Conservation (phyloP, 2,113 vertebrate genomes). For the Pteropus alecto region DNA sequence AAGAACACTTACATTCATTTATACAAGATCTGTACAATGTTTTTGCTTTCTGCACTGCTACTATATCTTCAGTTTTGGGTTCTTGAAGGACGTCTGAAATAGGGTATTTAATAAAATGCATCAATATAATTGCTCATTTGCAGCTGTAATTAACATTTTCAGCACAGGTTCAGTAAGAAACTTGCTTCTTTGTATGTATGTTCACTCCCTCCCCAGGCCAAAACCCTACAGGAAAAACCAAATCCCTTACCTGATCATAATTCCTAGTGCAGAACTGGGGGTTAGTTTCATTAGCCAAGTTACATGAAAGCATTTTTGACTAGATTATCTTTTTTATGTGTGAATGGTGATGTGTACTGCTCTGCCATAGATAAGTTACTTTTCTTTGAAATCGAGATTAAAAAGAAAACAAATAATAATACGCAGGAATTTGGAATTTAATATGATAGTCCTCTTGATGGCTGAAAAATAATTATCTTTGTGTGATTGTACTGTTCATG, state of each 20-base stretch:
- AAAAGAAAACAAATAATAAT: conserved; percentile 42
- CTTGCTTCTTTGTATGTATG: neutral
- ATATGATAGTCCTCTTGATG: neutral
- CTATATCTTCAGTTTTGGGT: conserved; percentile 79
- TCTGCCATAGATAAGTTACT: neutral
- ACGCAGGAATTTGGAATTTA: neutral
- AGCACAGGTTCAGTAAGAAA: neutral
- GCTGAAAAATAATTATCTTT: neutral
- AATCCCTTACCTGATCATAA: neutral
- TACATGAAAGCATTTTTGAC: neutral
- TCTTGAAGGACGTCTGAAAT: conserved; percentile 91
- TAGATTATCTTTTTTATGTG: neutral
- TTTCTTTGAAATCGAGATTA: conserved; percentile 31
- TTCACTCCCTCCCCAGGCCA: neutral
- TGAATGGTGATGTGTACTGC: neutral
- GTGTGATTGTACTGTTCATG: neutral
- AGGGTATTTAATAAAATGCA: neutral
- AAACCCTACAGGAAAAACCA: neutral
- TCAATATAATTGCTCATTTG: neutral
- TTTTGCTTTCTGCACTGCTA: conserved; percentile 93
- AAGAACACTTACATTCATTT: conserved; percentile 91
- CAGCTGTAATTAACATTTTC: neutral
- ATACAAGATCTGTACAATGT: conserved; percentile 93
- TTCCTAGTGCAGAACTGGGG: neutral
- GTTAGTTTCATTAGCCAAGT: neutral